Base-by-base conservation (phyloP, 2,888 invertebrate genomes). In the Ganaspis brasiliensis region DNA sequence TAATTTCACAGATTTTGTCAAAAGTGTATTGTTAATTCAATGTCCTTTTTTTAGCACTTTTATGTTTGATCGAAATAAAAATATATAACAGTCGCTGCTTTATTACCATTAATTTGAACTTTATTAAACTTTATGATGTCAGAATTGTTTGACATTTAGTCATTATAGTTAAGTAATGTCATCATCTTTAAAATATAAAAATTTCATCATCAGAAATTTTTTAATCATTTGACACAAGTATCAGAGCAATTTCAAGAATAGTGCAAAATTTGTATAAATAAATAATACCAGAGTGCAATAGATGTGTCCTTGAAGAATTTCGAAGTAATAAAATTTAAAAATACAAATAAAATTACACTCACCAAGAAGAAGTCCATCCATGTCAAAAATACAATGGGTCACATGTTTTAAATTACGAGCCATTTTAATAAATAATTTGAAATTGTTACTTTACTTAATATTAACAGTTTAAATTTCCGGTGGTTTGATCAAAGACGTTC, bases 301-400 rank as follows among this genome's bases (percentile, higher is more conserved):
- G 4, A 14, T 10, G 63, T 40, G 40, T 24, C 63, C 63, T 63
- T 63, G 14, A 63, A 40, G 21, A 19, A 37, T 1, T 14, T 16
- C 12, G 1, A 40, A 63, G 37, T 19, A 63, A 21, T 6, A 37
- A 40, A 63, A 14, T 63, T 63, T 37, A n/a, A 40, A 21, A 24
- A 19, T 1, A 1, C 35, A 37, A 63, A 21, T 57, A 4, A 24
- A 40, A 2, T 63, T 40, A 1, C 1, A 14, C 85, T 88, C 87
- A 90, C 91, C 87, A 19, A 91, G 86, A 6, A 91, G 79, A 16
- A 91, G 80, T 72, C 91, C 90, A 74, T 91, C 91, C 91, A 91
- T 91, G 78, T 91, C 91, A 77, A 91, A 91, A 79, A 91, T 89
- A 75, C 88, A 89, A 77, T 91, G 91, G 5, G 90, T 90, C 56